A percentile compares a stretch with the other conserved stretches of the same genome.
Conservation (phyloP, 2,888 invertebrate genomes). For the Silvanus unidentatus region DNA sequence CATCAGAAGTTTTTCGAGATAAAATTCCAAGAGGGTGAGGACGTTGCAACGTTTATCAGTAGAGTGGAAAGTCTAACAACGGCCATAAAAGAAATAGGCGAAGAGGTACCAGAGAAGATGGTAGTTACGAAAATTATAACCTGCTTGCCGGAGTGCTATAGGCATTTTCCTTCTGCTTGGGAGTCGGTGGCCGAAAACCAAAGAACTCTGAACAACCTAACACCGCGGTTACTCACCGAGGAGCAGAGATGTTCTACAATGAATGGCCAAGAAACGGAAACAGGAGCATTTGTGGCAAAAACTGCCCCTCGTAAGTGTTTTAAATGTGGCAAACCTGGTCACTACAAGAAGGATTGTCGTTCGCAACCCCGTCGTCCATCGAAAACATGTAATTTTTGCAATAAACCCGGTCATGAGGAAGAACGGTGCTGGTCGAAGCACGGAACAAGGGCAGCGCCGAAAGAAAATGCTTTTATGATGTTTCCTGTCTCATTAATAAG, state of each 20-base stretch:
- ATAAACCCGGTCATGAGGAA: neutral
- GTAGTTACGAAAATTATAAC: conserved; percentile 32
- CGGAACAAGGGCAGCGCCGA: neutral
- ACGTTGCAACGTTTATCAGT: conserved; percentile 28
- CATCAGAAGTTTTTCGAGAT: conserved; percentile 34
- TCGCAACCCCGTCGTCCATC: neutral
- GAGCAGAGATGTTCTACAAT: conserved; percentile 13
- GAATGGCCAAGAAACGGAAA: conserved; percentile 5
- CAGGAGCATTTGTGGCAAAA: conserved; percentile 7
- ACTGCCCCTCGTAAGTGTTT: conserved; percentile 16
- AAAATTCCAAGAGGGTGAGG: conserved; percentile 22
- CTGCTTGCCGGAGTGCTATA: conserved; percentile 30
- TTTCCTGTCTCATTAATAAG: neutral
- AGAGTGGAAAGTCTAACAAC: conserved; percentile 12
- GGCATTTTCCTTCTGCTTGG: conserved; percentile 35
- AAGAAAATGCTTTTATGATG: neutral
- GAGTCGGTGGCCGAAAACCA: conserved; percentile 21
- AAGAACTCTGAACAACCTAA: conserved; percentile 15
- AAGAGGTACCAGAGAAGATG: conserved; percentile 27
- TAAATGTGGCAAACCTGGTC: conserved; percentile 14
- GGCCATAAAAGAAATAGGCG: conserved; percentile 25
- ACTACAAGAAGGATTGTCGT: conserved; percentile 4
- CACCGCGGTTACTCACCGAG: conserved; percentile 17
- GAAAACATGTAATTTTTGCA: conserved; percentile 5
- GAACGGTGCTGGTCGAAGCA: neutral